These are phyloP conservation scores for Pteria penguin DNA, from an alignment of 2,888 invertebrate species.

Conservation along the genomic window DNA sequence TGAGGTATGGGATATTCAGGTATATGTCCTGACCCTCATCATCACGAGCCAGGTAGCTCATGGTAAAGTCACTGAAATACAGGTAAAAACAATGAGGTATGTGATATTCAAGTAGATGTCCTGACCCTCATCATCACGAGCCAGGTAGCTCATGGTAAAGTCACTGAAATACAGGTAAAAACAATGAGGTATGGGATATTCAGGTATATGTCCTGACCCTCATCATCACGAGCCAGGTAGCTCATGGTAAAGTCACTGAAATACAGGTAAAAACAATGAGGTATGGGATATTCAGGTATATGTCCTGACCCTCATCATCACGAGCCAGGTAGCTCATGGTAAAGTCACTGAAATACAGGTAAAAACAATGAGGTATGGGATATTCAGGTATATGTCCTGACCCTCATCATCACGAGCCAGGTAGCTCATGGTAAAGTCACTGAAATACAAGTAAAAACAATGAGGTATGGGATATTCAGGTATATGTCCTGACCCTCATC, in stretches of 20 bases:
- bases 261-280: no score
- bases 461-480: no score
- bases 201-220: slow-evolving; percentile 90
- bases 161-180: no score
- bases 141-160: slow-evolving; percentile 94
- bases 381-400: slow-evolving; percentile 89
- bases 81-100: no score
- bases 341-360: slow-evolving; percentile 92
- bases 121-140: slow-evolving; percentile 92
- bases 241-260: slow-evolving; percentile 92
- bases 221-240: slow-evolving; percentile 92
- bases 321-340: slow-evolving; percentile 92
- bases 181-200: no score
- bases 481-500: slow-evolving; percentile 91
- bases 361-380: no score
- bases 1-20: slow-evolving; percentile 89
- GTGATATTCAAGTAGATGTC: slow-evolving; percentile 91
- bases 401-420: slow-evolving; percentile 92
- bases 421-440: slow-evolving; percentile 94
- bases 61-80: slow-evolving; percentile 91
- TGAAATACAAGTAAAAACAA: no score
- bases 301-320: slow-evolving; percentile 92
- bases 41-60: slow-evolving; percentile 93
- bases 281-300: slow-evolving; percentile 91
- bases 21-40: slow-evolving; percentile 91